A percentile compares a stretch with the other conserved stretches of the same genome.
phyloP scores from a whole-genome alignment of 2,113 vertebrate species.

The Noctilio leporinus region DNA sequence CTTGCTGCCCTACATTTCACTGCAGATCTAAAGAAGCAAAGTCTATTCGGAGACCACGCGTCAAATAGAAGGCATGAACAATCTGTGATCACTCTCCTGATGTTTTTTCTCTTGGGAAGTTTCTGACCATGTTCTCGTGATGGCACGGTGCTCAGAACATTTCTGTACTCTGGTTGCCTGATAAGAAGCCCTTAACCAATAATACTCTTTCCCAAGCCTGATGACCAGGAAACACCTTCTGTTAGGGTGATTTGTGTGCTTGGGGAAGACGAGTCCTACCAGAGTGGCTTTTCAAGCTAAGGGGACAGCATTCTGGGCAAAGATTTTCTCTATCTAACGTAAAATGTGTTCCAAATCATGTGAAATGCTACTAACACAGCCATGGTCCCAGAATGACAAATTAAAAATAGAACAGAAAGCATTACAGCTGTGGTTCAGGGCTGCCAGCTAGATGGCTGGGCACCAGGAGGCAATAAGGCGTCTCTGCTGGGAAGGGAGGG shows the following conservation, averaged over 20 bases:
- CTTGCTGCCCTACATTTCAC: not conserved
- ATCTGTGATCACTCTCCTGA: accelerated
- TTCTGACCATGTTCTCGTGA: not conserved
- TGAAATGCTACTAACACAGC: not conserved
- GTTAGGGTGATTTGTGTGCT: too few relatives aligned
- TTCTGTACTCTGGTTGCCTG: not conserved
- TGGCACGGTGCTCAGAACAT: not conserved
- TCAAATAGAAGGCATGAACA: accelerated
- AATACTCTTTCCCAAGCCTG: not conserved
- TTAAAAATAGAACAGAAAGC: not conserved
- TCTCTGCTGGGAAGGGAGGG: not conserved
- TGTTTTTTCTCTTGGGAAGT: not conserved
- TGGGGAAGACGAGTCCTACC: not conserved
- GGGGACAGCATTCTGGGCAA: not conserved
- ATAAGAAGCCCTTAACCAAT: not conserved
- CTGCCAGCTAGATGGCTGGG: not conserved
- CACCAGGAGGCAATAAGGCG: not conserved
- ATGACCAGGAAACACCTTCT: not conserved
- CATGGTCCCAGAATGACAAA: not conserved
- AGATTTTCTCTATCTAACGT: not conserved
- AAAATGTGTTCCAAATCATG: not conserved
- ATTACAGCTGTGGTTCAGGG: not conserved
- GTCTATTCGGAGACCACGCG: accelerated
- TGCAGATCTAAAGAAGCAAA: not conserved
- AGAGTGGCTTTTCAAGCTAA: not conserved